phyloP scores from a whole-genome alignment of 2,797 vertebrate genomes.

The Ataeniobius toweri region DNA sequence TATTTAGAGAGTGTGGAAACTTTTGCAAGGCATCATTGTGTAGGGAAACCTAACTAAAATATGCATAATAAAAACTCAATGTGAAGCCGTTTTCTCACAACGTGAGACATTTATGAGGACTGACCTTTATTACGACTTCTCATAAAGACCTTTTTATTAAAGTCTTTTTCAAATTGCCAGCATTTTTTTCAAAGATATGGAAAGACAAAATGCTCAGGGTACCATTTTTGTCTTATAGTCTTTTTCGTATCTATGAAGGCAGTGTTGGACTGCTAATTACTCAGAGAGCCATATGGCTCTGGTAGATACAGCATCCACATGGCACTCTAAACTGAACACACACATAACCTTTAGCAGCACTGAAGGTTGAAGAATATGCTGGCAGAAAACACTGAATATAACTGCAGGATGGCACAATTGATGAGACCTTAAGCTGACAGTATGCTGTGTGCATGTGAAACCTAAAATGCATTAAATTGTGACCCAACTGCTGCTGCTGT shows the following conservation, averaged over 20 bases:
- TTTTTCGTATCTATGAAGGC: neutral
- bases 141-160: conserved; percentile 1
- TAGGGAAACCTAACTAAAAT: no score
- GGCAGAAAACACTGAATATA: neutral
- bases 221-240: neutral
- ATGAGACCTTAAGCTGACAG: conserved; percentile 12
- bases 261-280: neutral
- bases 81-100: neutral
- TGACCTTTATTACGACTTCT: conserved; percentile 4
- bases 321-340: conserved; percentile 14
- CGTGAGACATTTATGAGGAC: neutral
- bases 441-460: neutral
- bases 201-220: neutral
- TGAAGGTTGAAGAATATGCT: conserved; percentile 23
- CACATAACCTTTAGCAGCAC: conserved; percentile 5
- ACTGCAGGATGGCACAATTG: conserved; percentile 1
- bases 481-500: neutral
- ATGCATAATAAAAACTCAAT: neutral
- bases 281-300: conserved; percentile 1
- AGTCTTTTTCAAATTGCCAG: neutral
- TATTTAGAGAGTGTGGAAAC: no score
- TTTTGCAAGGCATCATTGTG: no score
- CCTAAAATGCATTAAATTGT: neutral
- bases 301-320: neutral
- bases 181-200: conserved; percentile 1